These are phyloP conservation scores for Actinostola sp. DNA, from an alignment of 92 coral and sea anemone species.

Conservation along the genomic window DNA sequence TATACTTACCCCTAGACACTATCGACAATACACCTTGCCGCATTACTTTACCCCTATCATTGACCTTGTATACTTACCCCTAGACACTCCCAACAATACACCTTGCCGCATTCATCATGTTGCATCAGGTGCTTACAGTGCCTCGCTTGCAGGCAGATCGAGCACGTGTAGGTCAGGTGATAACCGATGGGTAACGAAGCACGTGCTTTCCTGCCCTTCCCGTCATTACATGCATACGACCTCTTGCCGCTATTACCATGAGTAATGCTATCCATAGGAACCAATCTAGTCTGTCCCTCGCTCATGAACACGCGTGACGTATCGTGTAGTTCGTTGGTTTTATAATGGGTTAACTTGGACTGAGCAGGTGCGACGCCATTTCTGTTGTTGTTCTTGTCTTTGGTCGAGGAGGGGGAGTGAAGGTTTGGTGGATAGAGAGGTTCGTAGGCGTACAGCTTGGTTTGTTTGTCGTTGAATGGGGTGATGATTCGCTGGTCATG, in stretches of 20 bases:
- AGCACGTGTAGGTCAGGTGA: conserved; percentile 53
- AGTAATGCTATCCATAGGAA: conserved; percentile 8
- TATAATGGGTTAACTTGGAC: background rate
- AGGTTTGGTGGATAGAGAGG: conserved; percentile 36
- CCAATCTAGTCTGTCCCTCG: background rate
- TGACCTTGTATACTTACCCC: conserved; percentile 31
- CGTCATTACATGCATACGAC: background rate
- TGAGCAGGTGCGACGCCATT: background rate
- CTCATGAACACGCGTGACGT: background rate
- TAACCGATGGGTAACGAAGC: conserved; percentile 57
- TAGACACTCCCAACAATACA: conserved; percentile 57
- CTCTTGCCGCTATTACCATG: background rate
- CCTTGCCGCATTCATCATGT: conserved; percentile 59
- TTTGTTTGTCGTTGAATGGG: conserved; percentile 53
- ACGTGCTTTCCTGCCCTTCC: conserved; percentile 42
- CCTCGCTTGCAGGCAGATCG: conserved; percentile 51
- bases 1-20: too few species aligned
- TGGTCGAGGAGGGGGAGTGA: background rate
- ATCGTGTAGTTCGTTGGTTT: conserved; percentile 14
- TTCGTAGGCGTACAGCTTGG: conserved; percentile 56
- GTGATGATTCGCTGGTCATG: conserved; percentile 44
- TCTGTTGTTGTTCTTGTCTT: background rate
- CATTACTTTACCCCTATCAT: too few species aligned
- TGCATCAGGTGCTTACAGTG: conserved; percentile 30
- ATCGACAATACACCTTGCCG: too few species aligned